These are phyloP conservation scores for Anarrhichthys ocellatus DNA, from an alignment of 2,113 vertebrate genomes.

Conservation along the genomic window DNA sequence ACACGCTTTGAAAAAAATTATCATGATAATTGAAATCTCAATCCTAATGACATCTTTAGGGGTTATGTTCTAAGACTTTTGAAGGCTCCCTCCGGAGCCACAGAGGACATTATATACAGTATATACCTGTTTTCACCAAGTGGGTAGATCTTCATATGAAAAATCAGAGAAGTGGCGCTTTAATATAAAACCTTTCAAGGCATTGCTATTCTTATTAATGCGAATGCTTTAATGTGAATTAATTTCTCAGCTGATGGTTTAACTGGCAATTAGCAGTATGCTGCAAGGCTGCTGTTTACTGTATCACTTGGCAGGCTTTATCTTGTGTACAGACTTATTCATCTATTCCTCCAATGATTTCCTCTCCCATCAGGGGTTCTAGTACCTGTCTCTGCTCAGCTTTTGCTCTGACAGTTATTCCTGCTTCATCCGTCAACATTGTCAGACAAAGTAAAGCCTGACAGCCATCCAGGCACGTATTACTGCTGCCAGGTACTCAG, in stretches of 20 bases:
- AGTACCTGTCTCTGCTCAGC: slow-evolving; percentile 43
- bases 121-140: neutral
- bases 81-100: neutral
- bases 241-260: neutral
- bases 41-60: slow-evolving; percentile 1
- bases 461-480: slow-evolving; percentile 53
- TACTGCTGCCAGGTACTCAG: slow-evolving; percentile 52
- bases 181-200: neutral
- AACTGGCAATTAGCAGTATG: neutral
- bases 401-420: slow-evolving; percentile 52
- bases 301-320: slow-evolving; percentile 1
- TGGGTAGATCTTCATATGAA: neutral
- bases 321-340: slow-evolving; percentile 22
- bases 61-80: neutral
- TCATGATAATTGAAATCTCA: neutral
- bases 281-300: neutral
- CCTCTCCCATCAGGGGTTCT: slow-evolving; percentile 21
- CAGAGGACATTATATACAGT: neutral
- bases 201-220: neutral
- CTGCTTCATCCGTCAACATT: slow-evolving; percentile 51
- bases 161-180: neutral
- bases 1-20: neutral
- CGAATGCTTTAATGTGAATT: neutral
- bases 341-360: slow-evolving; percentile 26
- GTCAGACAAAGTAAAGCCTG: slow-evolving; percentile 51